Evolutionary conservation across 2,888 invertebrate genomes (phyloP), one percentile per base, ranked within the genome.

Genomic region (Ennomos erosarius): DNA sequence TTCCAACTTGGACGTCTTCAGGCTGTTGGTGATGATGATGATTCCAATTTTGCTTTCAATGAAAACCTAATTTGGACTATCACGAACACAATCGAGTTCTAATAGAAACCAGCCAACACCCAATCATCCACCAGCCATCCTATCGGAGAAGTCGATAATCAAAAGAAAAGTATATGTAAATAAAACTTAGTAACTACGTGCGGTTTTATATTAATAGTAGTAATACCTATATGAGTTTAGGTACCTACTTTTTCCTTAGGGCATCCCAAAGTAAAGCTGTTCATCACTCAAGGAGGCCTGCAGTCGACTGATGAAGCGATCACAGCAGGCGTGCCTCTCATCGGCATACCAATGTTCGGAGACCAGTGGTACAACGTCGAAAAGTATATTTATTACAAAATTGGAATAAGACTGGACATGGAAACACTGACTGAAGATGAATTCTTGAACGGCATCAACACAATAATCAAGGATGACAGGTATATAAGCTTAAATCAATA

Each of bases 251-350:
- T 16, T 16, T 16, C 3, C 16, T 16, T 16, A 83, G 82, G 55
- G 34, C 91, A 92, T 67, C 82, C 82, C n/a, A 92, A 92, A 50
- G 61, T 92, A 0, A 92, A 90, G 61, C 52, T 88, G 1, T 92
- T 92, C 52, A 83, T 91, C 42, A 88, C 86, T 0, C 92, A 91
- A 79, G 88, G 88, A 45, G 92, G 92, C 1, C 63, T 88, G 1
- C 89, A 90, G 50, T 90, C 90, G 0, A 77, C 85, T 0, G 87
- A 88, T 13, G 91, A 92, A 63, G 82, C 90, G 1, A 78, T 90
- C 10, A 75, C 73, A 13, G 82, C 83, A 3, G 82, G 79, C 40
- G 84, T 88, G 1, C 90, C 90, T 1, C 57, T 90, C 1, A 71
- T 91, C 8, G 88, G 81, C 9, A 62, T 91, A 38, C 88, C 88